Percentiles rank a stretch among this genome's conserved stretches.
phyloP scores from a whole-genome alignment of 2,797 vertebrate species.

The Sphenodon punctatus region DNA sequence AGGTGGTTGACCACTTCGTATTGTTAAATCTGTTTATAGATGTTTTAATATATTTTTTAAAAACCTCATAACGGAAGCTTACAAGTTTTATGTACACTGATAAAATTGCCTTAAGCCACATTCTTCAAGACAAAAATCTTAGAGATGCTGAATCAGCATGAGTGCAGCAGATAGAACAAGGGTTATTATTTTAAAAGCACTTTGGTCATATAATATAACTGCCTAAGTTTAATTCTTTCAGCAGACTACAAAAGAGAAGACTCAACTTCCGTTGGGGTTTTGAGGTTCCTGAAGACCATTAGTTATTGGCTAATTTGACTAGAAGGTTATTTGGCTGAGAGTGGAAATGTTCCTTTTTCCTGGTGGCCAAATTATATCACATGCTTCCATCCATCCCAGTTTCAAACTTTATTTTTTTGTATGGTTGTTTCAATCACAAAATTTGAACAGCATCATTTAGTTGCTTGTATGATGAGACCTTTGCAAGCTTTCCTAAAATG shows the following conservation, averaged over 20 bases:
- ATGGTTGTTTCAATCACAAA: neutral
- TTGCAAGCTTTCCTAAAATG: neutral
- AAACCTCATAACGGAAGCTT: neutral
- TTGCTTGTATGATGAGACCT: neutral
- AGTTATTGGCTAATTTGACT: neutral
- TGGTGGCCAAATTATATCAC: neutral
- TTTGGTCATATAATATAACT: neutral
- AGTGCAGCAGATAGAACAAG: conserved; percentile 2
- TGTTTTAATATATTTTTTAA: neutral
- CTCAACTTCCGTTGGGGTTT: too few species aligned
- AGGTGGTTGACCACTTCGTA: neutral
- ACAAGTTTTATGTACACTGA: neutral
- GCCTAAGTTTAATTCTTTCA: conserved; percentile 2
- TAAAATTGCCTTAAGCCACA: conserved; percentile 18
- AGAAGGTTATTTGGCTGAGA: neutral
- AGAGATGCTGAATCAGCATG: neutral
- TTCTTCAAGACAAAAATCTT: neutral
- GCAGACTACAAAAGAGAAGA: too few species aligned
- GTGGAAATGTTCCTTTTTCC: neutral
- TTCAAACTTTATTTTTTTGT: too few species aligned
- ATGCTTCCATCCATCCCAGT: neutral
- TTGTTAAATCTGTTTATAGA: neutral
- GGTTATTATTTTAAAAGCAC: neutral
- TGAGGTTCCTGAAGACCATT: neutral
- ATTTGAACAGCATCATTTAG: neutral